Conservation (phyloP, 2,113 vertebrate species). For the Rafetus swinhoei region DNA sequence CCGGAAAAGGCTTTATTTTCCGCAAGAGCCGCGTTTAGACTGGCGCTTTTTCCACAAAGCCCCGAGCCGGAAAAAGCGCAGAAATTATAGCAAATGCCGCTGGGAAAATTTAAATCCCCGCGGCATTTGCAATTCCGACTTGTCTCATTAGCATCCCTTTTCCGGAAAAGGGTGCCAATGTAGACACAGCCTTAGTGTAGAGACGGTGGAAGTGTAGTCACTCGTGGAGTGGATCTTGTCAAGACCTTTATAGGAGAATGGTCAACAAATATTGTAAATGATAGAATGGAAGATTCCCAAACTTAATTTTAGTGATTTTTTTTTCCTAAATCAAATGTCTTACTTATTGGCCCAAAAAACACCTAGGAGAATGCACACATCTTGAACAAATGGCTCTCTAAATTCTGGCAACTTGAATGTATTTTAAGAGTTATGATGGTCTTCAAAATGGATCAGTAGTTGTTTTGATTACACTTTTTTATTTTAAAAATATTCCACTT, state of each 20-base stretch:
- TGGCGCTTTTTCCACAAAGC: too few relatives aligned
- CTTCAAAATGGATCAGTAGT: not conserved
- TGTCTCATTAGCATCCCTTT: too few relatives aligned
- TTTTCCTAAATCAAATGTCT: not conserved
- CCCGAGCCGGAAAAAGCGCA: too few relatives aligned
- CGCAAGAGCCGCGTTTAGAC: too few relatives aligned
- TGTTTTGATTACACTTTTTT: not conserved
- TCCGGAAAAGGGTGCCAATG: too few relatives aligned
- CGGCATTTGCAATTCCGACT: too few relatives aligned
- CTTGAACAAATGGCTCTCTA: not conserved
- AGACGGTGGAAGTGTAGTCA: not conserved
- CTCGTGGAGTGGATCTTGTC: not conserved
- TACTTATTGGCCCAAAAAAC: not conserved
- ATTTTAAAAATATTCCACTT: not conserved
- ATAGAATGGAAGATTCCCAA: not conserved
- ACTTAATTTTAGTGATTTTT: not conserved
- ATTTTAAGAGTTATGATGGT: not conserved
- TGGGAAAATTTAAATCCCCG: too few relatives aligned
- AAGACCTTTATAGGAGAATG: not conserved
- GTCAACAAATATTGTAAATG: not conserved
- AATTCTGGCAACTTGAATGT: not conserved
- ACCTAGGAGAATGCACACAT: not conserved
- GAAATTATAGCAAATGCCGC: too few relatives aligned
- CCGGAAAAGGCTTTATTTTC: too few relatives aligned
- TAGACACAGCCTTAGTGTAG: too few relatives aligned